Base-by-base conservation (phyloP, 2,888 invertebrate species). In the Xylocampa areola region DNA sequence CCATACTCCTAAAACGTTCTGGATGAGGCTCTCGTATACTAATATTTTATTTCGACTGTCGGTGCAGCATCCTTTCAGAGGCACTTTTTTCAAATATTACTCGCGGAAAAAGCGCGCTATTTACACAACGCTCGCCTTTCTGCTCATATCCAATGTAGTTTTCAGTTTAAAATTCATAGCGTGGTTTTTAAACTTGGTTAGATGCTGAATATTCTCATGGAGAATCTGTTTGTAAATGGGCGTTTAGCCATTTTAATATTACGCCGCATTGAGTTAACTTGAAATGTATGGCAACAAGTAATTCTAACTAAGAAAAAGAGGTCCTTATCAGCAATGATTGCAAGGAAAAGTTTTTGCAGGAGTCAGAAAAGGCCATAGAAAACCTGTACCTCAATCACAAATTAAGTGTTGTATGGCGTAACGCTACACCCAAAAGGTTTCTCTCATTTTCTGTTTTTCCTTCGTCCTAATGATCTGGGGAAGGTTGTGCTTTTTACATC, bases 151-250 rank as follows among this genome's bases (percentile, higher is more conserved):
- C 84, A 85, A 85, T 88, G 88, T 88, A 90, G 85, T 87, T 90
- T 90, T 80, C 79, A 87, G 85, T 89, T 88, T 87, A 83, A 90
- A 90, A 89, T 90, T 90, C 89, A 90, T 87, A 89, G 82, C 81
- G 84, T 73, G 83, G 87, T 85, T 89, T 89, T 89, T 81, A 87
- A 88, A 88, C 86, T 87, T 81, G 74, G 84, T 87, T 88, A 85
- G 84, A 86, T 86, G 86, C 80, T 78, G 85, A 85, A 86, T 85
- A 84, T 82, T 81, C 71, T 71, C 77, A 52, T 45, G 64, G 62
- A 66, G 74, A 78, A 81, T 79, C 75, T 81, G 78, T 86, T 83
- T 78, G 77, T 85, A 85, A 89, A 89, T 88, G 82, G 85, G 79
- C 76, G 76, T 83, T 84, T 76, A 84, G 78, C 77, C 62, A 66